A percentile compares a stretch with the other conserved stretches of the same genome.
These are phyloP conservation scores for Anadara kagoshimensis DNA, from an alignment of 1,140 invertebrate species.

Conservation along the genomic window DNA sequence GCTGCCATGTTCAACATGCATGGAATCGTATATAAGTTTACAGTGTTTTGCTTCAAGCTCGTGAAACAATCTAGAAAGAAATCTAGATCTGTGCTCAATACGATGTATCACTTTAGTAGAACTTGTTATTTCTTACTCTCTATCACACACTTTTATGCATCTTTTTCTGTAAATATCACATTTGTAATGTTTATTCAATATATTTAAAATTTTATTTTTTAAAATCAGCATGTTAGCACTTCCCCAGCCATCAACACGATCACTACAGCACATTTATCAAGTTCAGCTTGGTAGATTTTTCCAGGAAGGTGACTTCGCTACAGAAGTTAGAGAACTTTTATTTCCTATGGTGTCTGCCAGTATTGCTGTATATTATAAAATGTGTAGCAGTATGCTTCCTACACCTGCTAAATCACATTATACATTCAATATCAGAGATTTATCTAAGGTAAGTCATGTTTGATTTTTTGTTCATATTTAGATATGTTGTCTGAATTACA, in stretches of 20 bases:
- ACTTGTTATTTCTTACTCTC: no score
- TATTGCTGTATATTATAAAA: slow-evolving; percentile 71
- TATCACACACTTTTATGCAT: no score
- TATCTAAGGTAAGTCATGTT: slow-evolving; percentile 80
- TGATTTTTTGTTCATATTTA: neutral
- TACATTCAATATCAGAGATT: slow-evolving; percentile 89
- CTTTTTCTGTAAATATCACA: no score
- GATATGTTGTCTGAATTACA: neutral
- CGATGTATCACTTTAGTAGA: no score
- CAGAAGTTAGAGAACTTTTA: slow-evolving; percentile 70
- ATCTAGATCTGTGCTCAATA: no score
- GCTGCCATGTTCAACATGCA: no score
- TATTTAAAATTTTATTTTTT: no score
- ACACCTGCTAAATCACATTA: slow-evolving; percentile 86
- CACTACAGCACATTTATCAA: slow-evolving; percentile 73
- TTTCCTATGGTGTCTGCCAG: slow-evolving; percentile 69
- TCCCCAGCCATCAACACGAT: slow-evolving; percentile 71
- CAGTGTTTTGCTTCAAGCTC: no score
- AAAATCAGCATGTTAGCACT: slow-evolving; percentile 72
- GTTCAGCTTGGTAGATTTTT: slow-evolving; percentile 73
- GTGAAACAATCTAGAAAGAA: no score
- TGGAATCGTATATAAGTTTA: no score
- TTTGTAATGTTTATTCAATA: no score
- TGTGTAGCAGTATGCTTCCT: slow-evolving; percentile 67
- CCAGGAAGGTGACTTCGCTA: slow-evolving; percentile 71